Evolutionary conservation across 2,888 invertebrate genomes (phyloP).

Genomic region (Watsonalla cultraria): DNA sequence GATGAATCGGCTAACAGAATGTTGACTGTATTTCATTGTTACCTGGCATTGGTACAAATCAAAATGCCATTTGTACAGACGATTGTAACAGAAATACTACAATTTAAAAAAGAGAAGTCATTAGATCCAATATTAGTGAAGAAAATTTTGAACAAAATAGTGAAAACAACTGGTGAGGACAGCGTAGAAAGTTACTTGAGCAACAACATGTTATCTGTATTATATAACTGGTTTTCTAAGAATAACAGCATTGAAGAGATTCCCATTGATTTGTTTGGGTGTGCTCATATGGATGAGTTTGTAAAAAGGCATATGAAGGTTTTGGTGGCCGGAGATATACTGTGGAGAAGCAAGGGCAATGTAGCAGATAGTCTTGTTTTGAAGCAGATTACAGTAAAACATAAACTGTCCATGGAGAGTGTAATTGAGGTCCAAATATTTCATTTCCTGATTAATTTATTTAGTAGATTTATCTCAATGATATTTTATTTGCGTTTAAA

Average conservation of each 20-base stretch:
- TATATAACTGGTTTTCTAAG: constrained; percentile 69
- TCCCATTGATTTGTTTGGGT: constrained; percentile 61
- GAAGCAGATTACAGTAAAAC: constrained; percentile 28
- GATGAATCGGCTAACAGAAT: constrained; percentile 80
- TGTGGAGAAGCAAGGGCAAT: constrained; percentile 55
- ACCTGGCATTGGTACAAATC: constrained; percentile 71
- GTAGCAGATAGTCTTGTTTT: constrained; percentile 41
- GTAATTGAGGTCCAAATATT: constrained; percentile 22
- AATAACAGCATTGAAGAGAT: constrained; percentile 54
- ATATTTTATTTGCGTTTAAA: not conserved
- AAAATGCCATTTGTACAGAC: constrained; percentile 72
- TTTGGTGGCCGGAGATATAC: constrained; percentile 62
- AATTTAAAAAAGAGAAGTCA: constrained; percentile 72
- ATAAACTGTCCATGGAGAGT: constrained; percentile 25
- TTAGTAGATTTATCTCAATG: not conserved
- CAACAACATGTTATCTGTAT: constrained; percentile 65
- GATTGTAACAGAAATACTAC: constrained; percentile 73
- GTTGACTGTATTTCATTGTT: constrained; percentile 76
- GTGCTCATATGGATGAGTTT: constrained; percentile 46
- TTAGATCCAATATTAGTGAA: constrained; percentile 57
- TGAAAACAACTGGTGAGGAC: constrained; percentile 27
- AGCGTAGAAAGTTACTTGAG: constrained; percentile 45
- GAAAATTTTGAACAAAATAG: constrained; percentile 63
- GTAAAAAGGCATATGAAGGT: constrained; percentile 63
- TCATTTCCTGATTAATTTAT: not conserved